Base-by-base conservation (phyloP, 35 echinoderm and acorn worm genomes). In the Apostichopus californicus region DNA sequence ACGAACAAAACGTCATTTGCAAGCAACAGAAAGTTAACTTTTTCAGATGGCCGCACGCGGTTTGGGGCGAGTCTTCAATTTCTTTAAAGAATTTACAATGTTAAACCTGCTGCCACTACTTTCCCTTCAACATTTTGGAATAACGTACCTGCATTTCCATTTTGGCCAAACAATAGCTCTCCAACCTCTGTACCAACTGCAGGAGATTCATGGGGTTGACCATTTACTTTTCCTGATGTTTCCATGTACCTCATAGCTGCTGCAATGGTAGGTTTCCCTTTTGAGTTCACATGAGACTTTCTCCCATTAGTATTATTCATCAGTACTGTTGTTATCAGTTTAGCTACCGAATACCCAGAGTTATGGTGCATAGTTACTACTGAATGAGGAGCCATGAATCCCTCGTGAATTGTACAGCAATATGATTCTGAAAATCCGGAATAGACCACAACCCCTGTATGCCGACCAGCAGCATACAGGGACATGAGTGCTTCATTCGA, bases 351-450 rank as follows among this genome's bases (percentile, higher is more conserved):
- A 10, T 71, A 6, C 23, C 61, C 86, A 28, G 86, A 89, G 28
- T 89, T 89, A 89, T 65, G 63, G 86, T 75, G 60, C 86, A 89
- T 89, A 17, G 86, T 25, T 52, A 63, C 6, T 26, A 65, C 20
- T 6, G 86, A 60, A 75, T 73, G 72, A 9, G 60, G 26, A 17
- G 86, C 24, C 7, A 34, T 14, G 63, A 89, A 72, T 55, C 86
- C 86, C 72, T 89, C 86, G 72, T 89, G 86, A 25, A 89, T 72
- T 23, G 86, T 63, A 89, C 86, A 89, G 21, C 86, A 89, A 57
- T 89, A 89, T 1, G 86, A 68, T 54, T 89, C 63, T 9, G 86
- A 52, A 56, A 14, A 89, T 22, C 86, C 86, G 17, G 86, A 89
- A 57, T 71, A 52, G 17, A 89, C 86, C 63, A 89, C 60, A 68